Conservation (phyloP, 2,113 vertebrate species). For the Gallinago media region DNA sequence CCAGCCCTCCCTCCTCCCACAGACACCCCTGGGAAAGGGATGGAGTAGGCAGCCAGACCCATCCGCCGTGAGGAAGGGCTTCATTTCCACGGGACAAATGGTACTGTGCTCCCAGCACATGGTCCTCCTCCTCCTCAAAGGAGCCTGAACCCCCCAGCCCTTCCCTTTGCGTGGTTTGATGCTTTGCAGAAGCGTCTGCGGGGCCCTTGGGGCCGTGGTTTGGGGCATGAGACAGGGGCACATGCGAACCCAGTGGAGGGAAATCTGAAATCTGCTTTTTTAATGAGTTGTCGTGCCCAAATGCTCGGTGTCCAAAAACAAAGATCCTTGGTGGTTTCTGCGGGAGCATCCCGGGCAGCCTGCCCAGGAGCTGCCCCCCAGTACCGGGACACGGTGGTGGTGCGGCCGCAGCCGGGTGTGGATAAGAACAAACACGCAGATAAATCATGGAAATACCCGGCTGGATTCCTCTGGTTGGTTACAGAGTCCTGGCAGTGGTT, state of each 20-base stretch:
- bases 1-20: neutral
- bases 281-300: accelerated
- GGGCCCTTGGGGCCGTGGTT: neutral
- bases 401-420: accelerated
- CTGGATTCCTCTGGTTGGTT: accelerated
- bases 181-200: accelerated
- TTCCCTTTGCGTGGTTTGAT: accelerated
- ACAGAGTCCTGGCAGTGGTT: neutral
- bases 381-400: accelerated
- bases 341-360: neutral
- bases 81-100: accelerated
- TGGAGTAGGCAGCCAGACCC: neutral
- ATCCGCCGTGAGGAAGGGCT: accelerated
- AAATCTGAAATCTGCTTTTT: neutral
- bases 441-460: accelerated
- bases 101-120: accelerated
- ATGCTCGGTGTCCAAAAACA: accelerated
- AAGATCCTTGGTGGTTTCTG: accelerated
- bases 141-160: accelerated
- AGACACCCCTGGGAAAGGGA: neutral
- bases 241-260: accelerated
- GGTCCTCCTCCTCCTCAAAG: no score
- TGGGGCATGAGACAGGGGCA: neutral
- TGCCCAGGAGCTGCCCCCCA: neutral
- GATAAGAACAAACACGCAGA: accelerated